Base-by-base conservation (phyloP, 2,888 invertebrate species). In the Lysandra coridon region DNA sequence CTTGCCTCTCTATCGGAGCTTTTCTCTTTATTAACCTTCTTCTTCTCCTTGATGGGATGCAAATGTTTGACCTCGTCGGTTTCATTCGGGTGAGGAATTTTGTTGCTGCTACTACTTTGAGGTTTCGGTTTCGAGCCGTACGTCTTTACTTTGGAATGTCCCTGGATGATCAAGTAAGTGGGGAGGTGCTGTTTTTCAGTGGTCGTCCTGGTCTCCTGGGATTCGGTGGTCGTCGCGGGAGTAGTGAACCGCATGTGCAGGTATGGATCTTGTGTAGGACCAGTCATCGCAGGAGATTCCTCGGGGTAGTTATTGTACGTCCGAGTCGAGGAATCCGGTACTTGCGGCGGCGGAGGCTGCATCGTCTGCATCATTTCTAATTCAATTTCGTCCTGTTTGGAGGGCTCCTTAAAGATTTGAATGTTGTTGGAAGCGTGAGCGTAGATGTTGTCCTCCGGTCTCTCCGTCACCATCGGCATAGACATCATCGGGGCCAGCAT, bases 61-160 rank as follows among this genome's bases (percentile, higher is more conserved):
- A 96, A 90, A 86, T 96, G 96, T 87, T 95, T 96, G 1, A 96
- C 95, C 84, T 93, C 92, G 81, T 92, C 95, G 53, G 95, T 94
- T 86, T 95, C 94, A 80, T 93, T 91, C 5, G 88, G 89, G 82
- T 93, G 94, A 14, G 92, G 87, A 81, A 96, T 95, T 85, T 96
- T 96, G 83, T 96, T 96, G 79, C 83, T 87, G 23, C 85, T 84
- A 1, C 86, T 84, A 73, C 88, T 86, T 80, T 92, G 91, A 49
- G 87, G 85, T 84, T 90, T 90, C 80, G 95, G 95, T 81, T 95
- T 95, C 0, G 97, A 96, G 17, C 97, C 96, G 85, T 98, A 98
- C 0, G 97, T 97, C 91, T 97, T 97, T 0, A 98, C 97, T 91
- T 97, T 97, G 0, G 97, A 97, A 88, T 98, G 97, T 0, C 97